Evolutionary conservation across 2,888 invertebrate species (phyloP).

Genomic region (Agrilus cyanescens): DNA sequence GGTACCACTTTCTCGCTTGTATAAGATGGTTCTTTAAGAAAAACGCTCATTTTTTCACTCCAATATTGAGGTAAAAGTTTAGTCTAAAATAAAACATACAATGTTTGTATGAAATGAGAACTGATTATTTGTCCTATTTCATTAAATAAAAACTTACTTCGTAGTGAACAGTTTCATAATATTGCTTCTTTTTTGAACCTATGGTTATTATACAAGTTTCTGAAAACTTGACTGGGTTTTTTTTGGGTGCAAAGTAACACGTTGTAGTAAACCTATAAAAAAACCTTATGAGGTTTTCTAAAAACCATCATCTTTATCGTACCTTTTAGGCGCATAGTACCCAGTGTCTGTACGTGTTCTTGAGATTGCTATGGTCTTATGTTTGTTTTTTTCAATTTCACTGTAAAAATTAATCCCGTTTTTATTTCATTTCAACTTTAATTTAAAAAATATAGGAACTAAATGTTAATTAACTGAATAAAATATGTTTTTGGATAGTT

Average conservation of each 20-base stretch:
- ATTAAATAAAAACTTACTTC: constrained; percentile 16
- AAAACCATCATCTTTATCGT: constrained; percentile 4
- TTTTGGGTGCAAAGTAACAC: constrained; percentile 28
- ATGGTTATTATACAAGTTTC: constrained; percentile 25
- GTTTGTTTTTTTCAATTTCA: background rate
- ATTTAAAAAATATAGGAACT: no score
- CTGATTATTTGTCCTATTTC: no score
- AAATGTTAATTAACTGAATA: no score
- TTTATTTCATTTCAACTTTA: background rate
- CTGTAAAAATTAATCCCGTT: no score
- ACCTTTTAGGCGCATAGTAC: constrained; percentile 23
- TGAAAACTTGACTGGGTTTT: constrained; percentile 29
- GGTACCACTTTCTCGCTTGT: constrained; percentile 12
- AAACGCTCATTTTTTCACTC: constrained; percentile 18
- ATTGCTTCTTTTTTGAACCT: constrained; percentile 22
- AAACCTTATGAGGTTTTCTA: background rate
- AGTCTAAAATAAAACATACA: constrained; percentile 13
- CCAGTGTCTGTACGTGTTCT: constrained; percentile 18
- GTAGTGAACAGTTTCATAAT: constrained; percentile 21
- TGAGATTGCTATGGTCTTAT: constrained; percentile 10
- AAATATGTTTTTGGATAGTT: no score
- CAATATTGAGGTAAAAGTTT: constrained; percentile 19
- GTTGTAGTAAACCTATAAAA: constrained; percentile 26
- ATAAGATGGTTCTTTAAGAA: constrained; percentile 7
- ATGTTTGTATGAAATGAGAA: constrained; percentile 1